phyloP scores from a whole-genome alignment of 2,113 vertebrate species.

The Caranx ignobilis region DNA sequence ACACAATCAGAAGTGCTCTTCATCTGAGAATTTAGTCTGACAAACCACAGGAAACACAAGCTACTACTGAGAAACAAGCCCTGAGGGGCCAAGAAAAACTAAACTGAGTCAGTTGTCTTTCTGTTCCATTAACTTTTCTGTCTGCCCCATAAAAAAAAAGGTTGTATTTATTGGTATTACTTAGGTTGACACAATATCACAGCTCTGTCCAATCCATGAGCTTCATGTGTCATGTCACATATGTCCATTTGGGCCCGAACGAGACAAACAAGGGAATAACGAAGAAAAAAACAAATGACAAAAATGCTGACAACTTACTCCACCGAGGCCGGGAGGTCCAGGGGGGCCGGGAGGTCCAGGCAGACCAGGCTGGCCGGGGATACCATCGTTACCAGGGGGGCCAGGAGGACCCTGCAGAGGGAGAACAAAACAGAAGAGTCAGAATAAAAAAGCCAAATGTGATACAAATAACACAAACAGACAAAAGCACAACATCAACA shows the following conservation, averaged over 20 bases:
- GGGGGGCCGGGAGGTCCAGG: constrained; percentile 92
- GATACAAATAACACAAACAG: not conserved
- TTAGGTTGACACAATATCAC: not conserved
- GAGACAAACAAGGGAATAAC: not conserved
- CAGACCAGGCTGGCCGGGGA: constrained; percentile 89
- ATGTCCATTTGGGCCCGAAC: not conserved
- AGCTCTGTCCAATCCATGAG: not conserved
- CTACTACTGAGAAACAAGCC: not conserved
- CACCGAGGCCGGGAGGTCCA: constrained; percentile 93
- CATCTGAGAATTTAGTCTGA: not conserved
- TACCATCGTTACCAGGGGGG: constrained; percentile 91
- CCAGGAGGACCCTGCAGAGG: constrained; percentile 87
- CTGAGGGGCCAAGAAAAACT: not conserved
- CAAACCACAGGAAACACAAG: not conserved
- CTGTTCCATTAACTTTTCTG: not conserved
- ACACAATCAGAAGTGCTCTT: not conserved
- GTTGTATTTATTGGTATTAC: not conserved
- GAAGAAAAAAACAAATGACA: not conserved
- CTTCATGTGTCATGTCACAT: not conserved
- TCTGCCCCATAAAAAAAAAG: constrained; percentile 1
- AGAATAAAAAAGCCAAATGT: not conserved
- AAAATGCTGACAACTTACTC: constrained; percentile 87
- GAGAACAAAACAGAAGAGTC: not conserved
- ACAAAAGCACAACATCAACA: not conserved
- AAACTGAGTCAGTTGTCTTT: not conserved